Conservation (phyloP, 1,140 invertebrate genomes). For the Drosophila tani region DNA sequence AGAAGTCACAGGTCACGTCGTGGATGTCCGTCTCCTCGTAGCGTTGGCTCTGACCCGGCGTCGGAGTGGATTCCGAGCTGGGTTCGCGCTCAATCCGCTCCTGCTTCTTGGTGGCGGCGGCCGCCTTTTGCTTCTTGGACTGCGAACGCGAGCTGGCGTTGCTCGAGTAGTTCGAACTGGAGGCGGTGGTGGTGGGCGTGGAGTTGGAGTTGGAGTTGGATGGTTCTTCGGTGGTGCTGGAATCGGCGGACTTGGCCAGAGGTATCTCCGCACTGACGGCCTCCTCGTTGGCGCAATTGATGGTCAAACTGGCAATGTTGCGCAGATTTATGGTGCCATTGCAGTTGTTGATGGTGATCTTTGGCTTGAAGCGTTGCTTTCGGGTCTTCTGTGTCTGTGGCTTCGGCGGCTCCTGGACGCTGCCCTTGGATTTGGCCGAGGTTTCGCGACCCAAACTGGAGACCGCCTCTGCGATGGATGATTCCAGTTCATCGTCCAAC, state of each 20-base stretch:
- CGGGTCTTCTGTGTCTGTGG: slow-evolving; percentile 57
- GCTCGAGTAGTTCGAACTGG: slow-evolving; percentile 75
- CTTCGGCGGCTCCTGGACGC: slow-evolving; percentile 34
- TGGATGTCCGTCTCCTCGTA: slow-evolving; percentile 54
- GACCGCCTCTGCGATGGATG: slow-evolving; percentile 78
- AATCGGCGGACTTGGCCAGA: slow-evolving; percentile 35
- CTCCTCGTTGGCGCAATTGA: slow-evolving; percentile 81
- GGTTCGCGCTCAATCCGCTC: slow-evolving; percentile 13
- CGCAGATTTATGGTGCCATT: slow-evolving; percentile 83
- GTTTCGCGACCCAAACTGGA: slow-evolving; percentile 70
- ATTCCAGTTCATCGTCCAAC: slow-evolving; percentile 79
- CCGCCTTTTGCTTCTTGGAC: slow-evolving; percentile 69
- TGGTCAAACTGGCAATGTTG: slow-evolving; percentile 82
- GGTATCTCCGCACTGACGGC: slow-evolving; percentile 71
- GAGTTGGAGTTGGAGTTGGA: slow-evolving; percentile 47
- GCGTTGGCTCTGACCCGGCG: slow-evolving; percentile 26
- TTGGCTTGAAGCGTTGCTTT: slow-evolving; percentile 76
- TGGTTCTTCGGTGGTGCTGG: slow-evolving; percentile 30
- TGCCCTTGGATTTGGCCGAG: slow-evolving; percentile 50
- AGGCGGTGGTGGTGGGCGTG: slow-evolving; percentile 57
- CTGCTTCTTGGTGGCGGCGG: slow-evolving; percentile 21
- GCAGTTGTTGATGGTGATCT: slow-evolving; percentile 84
- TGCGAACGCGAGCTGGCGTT: slow-evolving; percentile 77
- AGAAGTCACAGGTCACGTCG: slow-evolving; percentile 79
- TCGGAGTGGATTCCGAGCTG: slow-evolving; percentile 21